Evolutionary conservation across 2,797 vertebrate genomes (phyloP), one percentile per base, ranked within the genome.

Genomic region (Cetoscarus ocellatus): DNA sequence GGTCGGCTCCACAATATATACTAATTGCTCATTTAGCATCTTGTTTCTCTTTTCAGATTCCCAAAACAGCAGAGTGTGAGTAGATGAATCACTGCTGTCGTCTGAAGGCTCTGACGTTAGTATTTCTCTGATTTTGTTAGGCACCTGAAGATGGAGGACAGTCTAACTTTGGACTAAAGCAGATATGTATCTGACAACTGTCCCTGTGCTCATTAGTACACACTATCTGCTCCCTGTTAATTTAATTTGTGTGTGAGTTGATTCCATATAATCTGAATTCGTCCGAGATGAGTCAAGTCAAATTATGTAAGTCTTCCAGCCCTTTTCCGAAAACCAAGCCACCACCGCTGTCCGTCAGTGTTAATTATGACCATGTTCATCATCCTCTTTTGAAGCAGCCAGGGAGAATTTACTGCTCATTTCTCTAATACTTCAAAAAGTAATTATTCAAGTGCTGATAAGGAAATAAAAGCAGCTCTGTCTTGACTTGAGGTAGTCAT

Each of bases 21-120:
- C 79, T 89, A 82, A 91, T 89, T 92, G 82, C 86, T 92, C 75
- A 76, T 90, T 89, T 84, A 63, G 71, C 45, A 45, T 75, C 87
- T 91, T 87, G 80, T 77, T 61, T 82, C 45, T 70, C 62, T 67
- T 77, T 61, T 78, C 39, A 64, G 64, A 73, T 67, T 65, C 67
- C 74, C 61, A 72, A 80, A 79, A 77, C 48, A 77, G 53, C 72
- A 80, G 61, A 73, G 70, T 83, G 67, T 73, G 80, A 82, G 72
- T 82, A 18, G 12, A 61, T 67, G 68, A 53, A n/a, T 83, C 67
- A 77, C 78, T 73, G 75, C 67, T 35, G 12, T 53, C 39, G 12
- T 78, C 53, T 75, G 68, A 63, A 60, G 57, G 62, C 5, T 3
- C 62, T 10, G 56, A 60, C 78, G 86, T 68, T 57, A 44, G 54